A percentile compares a stretch with the other conserved stretches of the same genome.
Conservation (phyloP, 2,888 invertebrate genomes). For the Apamea epomidion region DNA sequence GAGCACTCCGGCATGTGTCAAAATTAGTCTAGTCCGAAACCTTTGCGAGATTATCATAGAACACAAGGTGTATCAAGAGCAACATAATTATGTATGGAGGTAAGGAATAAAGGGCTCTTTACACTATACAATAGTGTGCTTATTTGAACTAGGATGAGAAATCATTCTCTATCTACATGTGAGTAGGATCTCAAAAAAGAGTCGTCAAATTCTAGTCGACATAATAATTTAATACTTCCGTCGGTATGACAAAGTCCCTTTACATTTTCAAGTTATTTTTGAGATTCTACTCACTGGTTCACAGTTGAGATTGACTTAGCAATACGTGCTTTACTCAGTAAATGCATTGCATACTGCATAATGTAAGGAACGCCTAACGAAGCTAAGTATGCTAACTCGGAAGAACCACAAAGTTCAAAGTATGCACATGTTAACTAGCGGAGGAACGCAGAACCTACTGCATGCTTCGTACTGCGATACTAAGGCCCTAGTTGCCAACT, state of each 20-base stretch:
- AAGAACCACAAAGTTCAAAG: constrained; percentile 19
- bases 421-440: constrained; percentile 27
- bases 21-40: constrained; percentile 15
- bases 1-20: constrained; percentile 6
- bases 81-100: neutral
- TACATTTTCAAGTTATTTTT: neutral
- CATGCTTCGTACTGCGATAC: neutral
- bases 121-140: constrained; percentile 2
- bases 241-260: neutral
- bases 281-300: neutral
- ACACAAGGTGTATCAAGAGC: neutral
- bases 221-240: neutral
- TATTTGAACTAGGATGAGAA: neutral
- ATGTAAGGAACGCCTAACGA: constrained; percentile 15
- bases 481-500: neutral
- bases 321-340: neutral
- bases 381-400: constrained; percentile 6
- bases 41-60: constrained; percentile 3
- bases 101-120: neutral
- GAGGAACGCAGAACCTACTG: too few relatives aligned
- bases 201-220: neutral
- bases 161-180: neutral
- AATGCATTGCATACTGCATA: constrained; percentile 10
- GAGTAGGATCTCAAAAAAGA: neutral
- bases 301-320: neutral